phyloP scores from a whole-genome alignment of 2,888 invertebrate genomes.

The Acrobasis consociella region DNA sequence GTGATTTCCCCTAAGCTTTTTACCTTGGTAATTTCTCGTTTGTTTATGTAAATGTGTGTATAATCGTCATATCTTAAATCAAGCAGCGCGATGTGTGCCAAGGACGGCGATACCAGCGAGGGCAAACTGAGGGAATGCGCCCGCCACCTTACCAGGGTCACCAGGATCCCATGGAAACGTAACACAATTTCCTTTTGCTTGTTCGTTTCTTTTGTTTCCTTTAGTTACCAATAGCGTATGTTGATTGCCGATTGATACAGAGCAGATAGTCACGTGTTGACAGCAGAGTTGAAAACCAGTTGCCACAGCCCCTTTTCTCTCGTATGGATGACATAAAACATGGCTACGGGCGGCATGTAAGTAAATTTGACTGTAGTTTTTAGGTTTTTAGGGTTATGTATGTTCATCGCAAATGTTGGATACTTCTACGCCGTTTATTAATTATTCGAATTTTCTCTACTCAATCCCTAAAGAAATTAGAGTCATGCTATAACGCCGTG shows the following conservation, averaged over 20 bases:
- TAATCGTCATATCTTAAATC: slow-evolving; percentile 22
- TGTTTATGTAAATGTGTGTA: slow-evolving; percentile 22
- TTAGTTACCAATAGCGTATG: not conserved
- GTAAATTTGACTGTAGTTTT: too few relatives aligned
- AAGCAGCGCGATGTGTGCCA: slow-evolving; percentile 21
- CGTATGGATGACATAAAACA: too few relatives aligned
- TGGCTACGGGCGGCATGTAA: too few relatives aligned
- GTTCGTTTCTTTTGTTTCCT: not conserved
- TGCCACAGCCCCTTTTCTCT: too few relatives aligned
- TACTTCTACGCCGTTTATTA: not conserved
- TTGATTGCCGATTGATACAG: too few relatives aligned
- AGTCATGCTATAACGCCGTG: not conserved
- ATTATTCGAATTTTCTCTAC: not conserved
- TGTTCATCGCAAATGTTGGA: too few relatives aligned
- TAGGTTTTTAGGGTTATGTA: too few relatives aligned
- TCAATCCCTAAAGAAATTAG: not conserved
- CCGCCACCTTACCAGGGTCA: slow-evolving; percentile 11
- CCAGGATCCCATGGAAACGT: not conserved
- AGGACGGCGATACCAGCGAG: slow-evolving; percentile 17
- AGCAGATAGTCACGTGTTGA: too few relatives aligned
- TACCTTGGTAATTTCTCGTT: not conserved
- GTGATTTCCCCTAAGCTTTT: not conserved
- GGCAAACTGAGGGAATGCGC: not conserved
- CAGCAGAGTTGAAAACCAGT: too few relatives aligned
- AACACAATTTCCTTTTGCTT: not conserved